A percentile compares a stretch with the other conserved stretches of the same genome.
These are phyloP conservation scores for Caenorhabditis drosophilae DNA, from an alignment of 2,888 invertebrate genomes.

Conservation along the genomic window DNA sequence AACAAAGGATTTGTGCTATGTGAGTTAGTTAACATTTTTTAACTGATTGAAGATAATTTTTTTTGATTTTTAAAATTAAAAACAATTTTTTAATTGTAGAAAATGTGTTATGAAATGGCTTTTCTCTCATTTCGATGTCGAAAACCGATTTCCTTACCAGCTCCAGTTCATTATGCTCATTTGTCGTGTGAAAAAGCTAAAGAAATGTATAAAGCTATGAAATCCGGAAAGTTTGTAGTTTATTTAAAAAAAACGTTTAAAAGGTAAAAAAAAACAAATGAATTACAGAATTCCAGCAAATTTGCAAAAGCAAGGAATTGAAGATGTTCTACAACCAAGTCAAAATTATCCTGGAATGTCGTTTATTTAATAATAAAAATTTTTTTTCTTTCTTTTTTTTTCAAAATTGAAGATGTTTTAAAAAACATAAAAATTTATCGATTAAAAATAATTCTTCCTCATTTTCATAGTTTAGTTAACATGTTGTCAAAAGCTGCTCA, in stretches of 20 bases:
- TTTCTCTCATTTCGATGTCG: slow-evolving; percentile 73
- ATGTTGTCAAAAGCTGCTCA: neutral
- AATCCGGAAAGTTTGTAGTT: neutral
- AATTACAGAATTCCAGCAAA: neutral
- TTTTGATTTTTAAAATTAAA: slow-evolving; percentile 1
- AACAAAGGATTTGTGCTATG: slow-evolving; percentile 94
- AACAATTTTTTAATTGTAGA: slow-evolving; percentile 23
- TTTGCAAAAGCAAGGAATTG: slow-evolving; percentile 1
- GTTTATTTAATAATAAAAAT: slow-evolving; percentile 19
- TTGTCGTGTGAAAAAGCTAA: slow-evolving; percentile 97
- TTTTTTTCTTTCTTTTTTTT: no score
- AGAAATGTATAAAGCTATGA: slow-evolving; percentile 27
- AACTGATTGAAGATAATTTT: slow-evolving; percentile 1
- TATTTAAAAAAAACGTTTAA: neutral
- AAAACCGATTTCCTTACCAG: slow-evolving; percentile 96
- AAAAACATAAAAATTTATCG: no score
- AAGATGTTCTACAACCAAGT: slow-evolving; percentile 9
- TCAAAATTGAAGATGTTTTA: no score
- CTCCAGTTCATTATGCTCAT: slow-evolving; percentile 98
- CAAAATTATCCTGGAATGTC: slow-evolving; percentile 21
- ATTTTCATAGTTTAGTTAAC: no score
- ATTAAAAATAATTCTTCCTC: no score
- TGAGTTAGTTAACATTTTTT: no score
- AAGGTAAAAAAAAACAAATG: neutral
- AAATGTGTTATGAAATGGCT: slow-evolving; percentile 45